phyloP scores from a whole-genome alignment of 2,113 vertebrate species.

The Orcinus orca region DNA sequence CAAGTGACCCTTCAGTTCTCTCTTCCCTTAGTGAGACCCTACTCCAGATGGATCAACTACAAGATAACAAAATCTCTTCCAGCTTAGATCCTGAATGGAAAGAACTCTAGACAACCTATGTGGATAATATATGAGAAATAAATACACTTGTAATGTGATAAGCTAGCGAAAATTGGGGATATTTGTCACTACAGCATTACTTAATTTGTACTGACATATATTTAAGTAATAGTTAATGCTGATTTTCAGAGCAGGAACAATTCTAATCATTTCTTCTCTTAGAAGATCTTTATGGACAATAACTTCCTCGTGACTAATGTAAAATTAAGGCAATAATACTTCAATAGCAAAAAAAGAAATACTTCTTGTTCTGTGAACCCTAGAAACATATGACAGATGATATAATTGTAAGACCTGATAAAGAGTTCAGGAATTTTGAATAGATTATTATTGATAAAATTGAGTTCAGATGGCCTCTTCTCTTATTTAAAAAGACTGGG shows the following conservation, averaged over 20 bases:
- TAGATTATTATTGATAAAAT: not conserved
- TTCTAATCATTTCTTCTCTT: not conserved
- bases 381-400: not conserved
- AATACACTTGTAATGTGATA: not conserved
- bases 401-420: not conserved
- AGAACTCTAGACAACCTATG: not conserved
- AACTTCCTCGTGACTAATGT: not conserved
- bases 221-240: not conserved
- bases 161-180: not conserved
- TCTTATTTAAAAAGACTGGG: not conserved
- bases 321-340: not conserved
- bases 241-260: not conserved
- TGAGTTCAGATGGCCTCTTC: not conserved
- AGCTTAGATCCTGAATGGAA: not conserved
- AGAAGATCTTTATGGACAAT: not conserved
- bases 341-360: not conserved
- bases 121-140: not conserved
- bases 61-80: not conserved
- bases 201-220: not conserved
- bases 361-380: not conserved
- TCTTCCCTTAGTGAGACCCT: not conserved
- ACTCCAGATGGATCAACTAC: not conserved
- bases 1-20: not conserved
- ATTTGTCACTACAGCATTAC: not conserved
- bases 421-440: conserved; percentile 12